Evolutionary conservation across 2,797 vertebrate genomes (phyloP).

Genomic region (Nannoperca australis): DNA sequence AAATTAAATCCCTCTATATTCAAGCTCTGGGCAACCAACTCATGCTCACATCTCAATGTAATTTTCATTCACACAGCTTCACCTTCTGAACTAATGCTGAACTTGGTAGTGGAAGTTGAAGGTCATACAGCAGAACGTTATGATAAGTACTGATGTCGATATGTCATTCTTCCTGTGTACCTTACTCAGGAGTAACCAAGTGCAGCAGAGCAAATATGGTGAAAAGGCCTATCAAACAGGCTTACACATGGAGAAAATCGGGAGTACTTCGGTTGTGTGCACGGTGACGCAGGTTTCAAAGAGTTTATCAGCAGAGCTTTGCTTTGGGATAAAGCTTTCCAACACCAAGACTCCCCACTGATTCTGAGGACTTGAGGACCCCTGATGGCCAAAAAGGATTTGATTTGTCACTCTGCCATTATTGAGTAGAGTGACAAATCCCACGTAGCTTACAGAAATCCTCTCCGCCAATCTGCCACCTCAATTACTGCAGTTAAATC

Average conservation of each 20-base stretch:
- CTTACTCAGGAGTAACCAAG: neutral
- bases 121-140: conserved; percentile 14
- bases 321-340: conserved; percentile 37
- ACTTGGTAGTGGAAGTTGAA: conserved; percentile 10
- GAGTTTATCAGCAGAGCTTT: conserved; percentile 46
- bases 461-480: neutral
- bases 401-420: neutral
- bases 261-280: neutral
- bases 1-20: conserved; percentile 50
- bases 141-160: neutral
- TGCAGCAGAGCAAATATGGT: neutral
- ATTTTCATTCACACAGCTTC: conserved; percentile 30
- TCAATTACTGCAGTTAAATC: conserved; percentile 12
- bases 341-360: conserved; percentile 13
- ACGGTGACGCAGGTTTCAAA: conserved; percentile 14
- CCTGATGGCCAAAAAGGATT: conserved; percentile 5
- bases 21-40: conserved; percentile 22
- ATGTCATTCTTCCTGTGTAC: neutral
- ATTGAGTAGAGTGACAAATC: conserved; percentile 4
- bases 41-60: neutral
- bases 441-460: conserved; percentile 6
- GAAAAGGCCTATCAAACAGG: neutral
- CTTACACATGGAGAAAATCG: conserved; percentile 13
- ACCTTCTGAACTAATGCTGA: neutral
- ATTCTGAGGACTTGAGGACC: conserved; percentile 23